A percentile compares a stretch with the other conserved stretches of the same genome.
These are phyloP conservation scores for Carollia perspicillata DNA, from an alignment of 2,113 vertebrate genomes.

Conservation along the genomic window DNA sequence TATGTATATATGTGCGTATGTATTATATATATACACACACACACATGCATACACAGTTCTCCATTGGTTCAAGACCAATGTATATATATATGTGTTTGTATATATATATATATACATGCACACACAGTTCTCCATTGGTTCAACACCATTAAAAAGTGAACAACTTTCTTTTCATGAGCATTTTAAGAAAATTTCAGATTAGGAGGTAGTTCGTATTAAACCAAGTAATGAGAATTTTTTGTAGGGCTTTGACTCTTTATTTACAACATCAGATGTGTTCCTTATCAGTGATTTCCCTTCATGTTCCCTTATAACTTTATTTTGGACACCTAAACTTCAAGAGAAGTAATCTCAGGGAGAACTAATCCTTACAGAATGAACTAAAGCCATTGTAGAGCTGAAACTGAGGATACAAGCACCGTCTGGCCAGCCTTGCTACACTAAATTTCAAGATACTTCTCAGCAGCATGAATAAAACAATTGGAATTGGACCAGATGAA, in stretches of 20 bases:
- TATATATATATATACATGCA: too few species aligned
- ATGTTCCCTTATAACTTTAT: background rate
- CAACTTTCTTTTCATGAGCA: background rate
- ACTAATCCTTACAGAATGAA: background rate
- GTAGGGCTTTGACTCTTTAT: background rate
- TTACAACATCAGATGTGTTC: background rate
- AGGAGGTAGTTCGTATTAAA: background rate
- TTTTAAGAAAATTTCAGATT: background rate
- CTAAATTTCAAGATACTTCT: background rate
- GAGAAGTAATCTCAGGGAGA: background rate
- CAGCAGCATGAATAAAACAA: background rate
- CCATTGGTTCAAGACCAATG: rapidly evolving
- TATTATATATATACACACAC: too few species aligned
- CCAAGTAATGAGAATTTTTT: background rate
- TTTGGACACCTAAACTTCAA: background rate
- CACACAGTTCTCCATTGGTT: background rate
- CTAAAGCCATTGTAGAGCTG: background rate
- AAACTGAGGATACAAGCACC: background rate
- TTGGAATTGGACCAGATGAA: background rate
- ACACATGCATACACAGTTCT: background rate
- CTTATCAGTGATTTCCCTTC: background rate
- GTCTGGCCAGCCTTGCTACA: background rate
- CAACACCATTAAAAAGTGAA: background rate
- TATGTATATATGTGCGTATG: too few species aligned
- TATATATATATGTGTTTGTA: too few species aligned